Percentiles rank a stretch among this genome's conserved stretches.
These are phyloP conservation scores for Lucilia cuprina DNA, from an alignment of 1,140 invertebrate genomes.

Conservation along the genomic window DNA sequence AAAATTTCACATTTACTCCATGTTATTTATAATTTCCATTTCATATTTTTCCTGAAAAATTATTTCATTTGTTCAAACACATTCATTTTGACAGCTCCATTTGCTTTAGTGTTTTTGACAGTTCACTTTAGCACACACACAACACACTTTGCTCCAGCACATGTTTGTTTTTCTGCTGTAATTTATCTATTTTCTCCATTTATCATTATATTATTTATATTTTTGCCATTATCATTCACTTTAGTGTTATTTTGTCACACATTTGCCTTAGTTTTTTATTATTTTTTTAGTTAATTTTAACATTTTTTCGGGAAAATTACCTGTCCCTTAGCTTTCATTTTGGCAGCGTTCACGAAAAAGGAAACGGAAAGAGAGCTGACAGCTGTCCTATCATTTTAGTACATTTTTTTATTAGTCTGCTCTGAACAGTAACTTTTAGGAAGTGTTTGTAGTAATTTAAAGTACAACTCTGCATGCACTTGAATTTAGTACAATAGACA, in stretches of 20 bases:
- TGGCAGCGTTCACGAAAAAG: slow-evolving; percentile 61
- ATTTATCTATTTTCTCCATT: background rate
- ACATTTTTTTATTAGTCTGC: background rate
- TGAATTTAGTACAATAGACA: background rate
- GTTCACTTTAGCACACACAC: background rate
- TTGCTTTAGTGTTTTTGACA: background rate
- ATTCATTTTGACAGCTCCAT: too few species aligned
- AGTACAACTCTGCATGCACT: background rate
- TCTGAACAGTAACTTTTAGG: slow-evolving; percentile 13
- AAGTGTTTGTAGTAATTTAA: background rate
- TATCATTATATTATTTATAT: background rate
- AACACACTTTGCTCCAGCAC: background rate
- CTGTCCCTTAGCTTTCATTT: slow-evolving; percentile 70
- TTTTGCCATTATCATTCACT: background rate
- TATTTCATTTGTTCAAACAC: background rate
- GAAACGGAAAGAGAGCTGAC: slow-evolving; percentile 58
- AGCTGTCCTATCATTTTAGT: slow-evolving; percentile 30
- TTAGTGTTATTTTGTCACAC: slow-evolving; percentile 34
- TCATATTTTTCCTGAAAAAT: background rate
- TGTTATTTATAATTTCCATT: background rate
- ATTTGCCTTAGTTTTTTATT: slow-evolving; percentile 40
- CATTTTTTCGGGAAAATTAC: slow-evolving; percentile 60
- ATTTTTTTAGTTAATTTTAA: slow-evolving; percentile 28
- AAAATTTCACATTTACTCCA: background rate
- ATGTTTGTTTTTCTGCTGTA: background rate